These are phyloP conservation scores for Gymnopithys bicolor DNA, from an alignment of 2,797 vertebrate genomes.

Conservation along the genomic window DNA sequence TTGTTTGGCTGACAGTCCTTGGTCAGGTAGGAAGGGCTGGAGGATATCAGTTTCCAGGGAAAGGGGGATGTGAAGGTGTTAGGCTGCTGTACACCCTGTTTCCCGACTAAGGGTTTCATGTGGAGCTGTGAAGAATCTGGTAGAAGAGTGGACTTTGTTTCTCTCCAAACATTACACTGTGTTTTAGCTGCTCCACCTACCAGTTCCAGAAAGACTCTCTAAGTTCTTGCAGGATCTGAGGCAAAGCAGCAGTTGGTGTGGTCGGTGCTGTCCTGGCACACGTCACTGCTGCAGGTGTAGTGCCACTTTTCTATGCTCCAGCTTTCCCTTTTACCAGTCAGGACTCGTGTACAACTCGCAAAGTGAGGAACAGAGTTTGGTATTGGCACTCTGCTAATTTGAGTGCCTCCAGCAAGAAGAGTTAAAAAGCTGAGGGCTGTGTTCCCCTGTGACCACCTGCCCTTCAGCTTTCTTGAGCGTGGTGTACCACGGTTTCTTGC, in stretches of 20 bases:
- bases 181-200: background rate
- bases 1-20: background rate
- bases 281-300: background rate
- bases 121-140: background rate
- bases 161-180: background rate
- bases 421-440: slow-evolving; percentile 89
- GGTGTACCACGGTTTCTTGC: background rate
- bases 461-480: background rate
- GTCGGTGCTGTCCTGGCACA: background rate
- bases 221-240: background rate
- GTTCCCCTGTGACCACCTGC: background rate
- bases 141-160: background rate
- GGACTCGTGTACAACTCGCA: rapidly evolving
- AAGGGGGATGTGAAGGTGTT: background rate
- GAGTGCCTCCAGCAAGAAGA: slow-evolving; percentile 77
- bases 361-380: background rate
- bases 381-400: background rate
- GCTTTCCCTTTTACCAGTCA: background rate
- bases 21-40: background rate
- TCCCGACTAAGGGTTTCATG: background rate
- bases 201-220: background rate
- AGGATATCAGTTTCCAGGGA: background rate
- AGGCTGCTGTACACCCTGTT: background rate
- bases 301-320: background rate
- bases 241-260: background rate